Evolutionary conservation across 2,888 invertebrate species (phyloP).

Genomic region (Anagyrus pseudococci): DNA sequence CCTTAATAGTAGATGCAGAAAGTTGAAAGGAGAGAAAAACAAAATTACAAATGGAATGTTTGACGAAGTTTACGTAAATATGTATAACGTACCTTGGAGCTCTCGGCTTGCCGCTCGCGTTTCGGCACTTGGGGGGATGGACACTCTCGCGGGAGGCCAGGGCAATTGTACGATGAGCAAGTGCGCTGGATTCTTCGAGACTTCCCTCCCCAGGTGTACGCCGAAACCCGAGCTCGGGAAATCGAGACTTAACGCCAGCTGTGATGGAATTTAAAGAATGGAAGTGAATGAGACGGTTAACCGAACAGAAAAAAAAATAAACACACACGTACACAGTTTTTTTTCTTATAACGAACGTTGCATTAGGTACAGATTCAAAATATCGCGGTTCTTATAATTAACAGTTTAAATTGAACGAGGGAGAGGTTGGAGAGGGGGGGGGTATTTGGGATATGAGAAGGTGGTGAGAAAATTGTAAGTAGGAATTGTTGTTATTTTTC

Average conservation of each 20-base stretch:
- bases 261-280: slow-evolving; percentile 50
- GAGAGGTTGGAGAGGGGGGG: too few relatives aligned
- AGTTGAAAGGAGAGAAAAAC: not conserved
- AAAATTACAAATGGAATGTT: too few relatives aligned
- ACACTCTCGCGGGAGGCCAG: too few relatives aligned
- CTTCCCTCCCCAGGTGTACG: too few relatives aligned
- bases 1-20: slow-evolving; percentile 8
- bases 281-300: slow-evolving; percentile 36
- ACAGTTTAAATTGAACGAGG: too few relatives aligned
- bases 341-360: slow-evolving; percentile 8
- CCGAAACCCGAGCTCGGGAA: not conserved
- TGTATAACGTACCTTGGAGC: slow-evolving; percentile 32
- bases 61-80: too few relatives aligned
- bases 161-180: too few relatives aligned
- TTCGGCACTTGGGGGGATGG: not conserved
- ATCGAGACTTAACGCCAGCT: slow-evolving; percentile 46
- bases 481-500: slow-evolving; percentile 45
- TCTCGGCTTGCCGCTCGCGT: not conserved
- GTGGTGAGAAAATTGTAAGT: slow-evolving; percentile 12
- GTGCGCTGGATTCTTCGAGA: too few relatives aligned
- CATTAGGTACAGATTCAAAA: slow-evolving; percentile 6
- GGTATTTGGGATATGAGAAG: not conserved
- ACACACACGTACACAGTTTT: not conserved
- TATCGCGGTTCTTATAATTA: slow-evolving; percentile 27
- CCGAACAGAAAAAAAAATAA: slow-evolving; percentile 22